These are phyloP conservation scores for Cerastis rubricosa DNA, from an alignment of 2,888 invertebrate genomes.

Conservation along the genomic window DNA sequence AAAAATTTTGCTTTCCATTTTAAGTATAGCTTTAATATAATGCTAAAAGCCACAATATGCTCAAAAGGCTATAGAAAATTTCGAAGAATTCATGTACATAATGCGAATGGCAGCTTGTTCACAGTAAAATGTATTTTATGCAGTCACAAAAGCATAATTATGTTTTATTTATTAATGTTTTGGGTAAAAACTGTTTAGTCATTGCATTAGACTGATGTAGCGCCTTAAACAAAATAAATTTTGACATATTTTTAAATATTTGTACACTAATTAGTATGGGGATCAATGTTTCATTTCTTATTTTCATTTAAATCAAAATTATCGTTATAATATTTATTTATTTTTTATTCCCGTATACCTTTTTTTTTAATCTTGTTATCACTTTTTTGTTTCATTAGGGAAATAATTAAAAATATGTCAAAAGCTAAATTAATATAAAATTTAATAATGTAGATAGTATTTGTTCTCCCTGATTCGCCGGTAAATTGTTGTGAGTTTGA, in stretches of 20 bases:
- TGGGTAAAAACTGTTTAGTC: constrained; percentile 80
- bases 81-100: constrained; percentile 62
- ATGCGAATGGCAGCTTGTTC: constrained; percentile 68
- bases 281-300: constrained; percentile 21
- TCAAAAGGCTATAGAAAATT: constrained; percentile 30
- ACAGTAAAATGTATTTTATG: constrained; percentile 67
- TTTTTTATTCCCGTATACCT: background rate
- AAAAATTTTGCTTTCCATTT: background rate
- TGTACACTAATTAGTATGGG: constrained; percentile 12
- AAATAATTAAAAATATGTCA: constrained; percentile 77
- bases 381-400: background rate
- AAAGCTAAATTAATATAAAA: constrained; percentile 69
- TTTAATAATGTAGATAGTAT: constrained; percentile 76
- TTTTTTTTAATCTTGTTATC: background rate
- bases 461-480: constrained; percentile 83
- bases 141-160: constrained; percentile 72
- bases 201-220: constrained; percentile 87
- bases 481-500: constrained; percentile 81
- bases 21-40: background rate
- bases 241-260: constrained; percentile 78
- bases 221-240: constrained; percentile 76
- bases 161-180: constrained; percentile 69
- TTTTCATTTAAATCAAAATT: constrained; percentile 8
- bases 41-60: constrained; percentile 36
- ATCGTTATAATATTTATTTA: background rate